Evolutionary conservation across 2,888 invertebrate genomes (phyloP).

Genomic region (Drosophila paramelanica): DNA sequence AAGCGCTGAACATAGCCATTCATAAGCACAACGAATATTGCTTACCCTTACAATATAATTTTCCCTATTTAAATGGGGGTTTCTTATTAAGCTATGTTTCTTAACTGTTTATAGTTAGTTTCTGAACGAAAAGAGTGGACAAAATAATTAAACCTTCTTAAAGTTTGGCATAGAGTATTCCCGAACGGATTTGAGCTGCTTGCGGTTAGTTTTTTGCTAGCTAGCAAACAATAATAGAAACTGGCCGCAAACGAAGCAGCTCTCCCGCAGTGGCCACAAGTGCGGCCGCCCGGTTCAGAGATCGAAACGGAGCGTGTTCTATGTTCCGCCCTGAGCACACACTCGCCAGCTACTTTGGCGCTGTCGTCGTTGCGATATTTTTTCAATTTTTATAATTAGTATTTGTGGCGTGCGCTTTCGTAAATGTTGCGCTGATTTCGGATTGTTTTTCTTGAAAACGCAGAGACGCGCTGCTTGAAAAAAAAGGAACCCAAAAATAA

Average conservation of each 20-base stretch:
- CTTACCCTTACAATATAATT: constrained; percentile 31
- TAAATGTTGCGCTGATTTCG: constrained; percentile 80
- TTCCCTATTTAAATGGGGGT: no score
- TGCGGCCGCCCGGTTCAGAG: constrained; percentile 52
- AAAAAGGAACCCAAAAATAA: neutral
- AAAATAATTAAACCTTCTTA: no score
- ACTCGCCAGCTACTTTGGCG: constrained; percentile 67
- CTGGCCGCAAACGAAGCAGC: constrained; percentile 54
- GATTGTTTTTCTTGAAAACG: constrained; percentile 54
- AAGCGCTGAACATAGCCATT: neutral
- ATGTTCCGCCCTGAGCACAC: constrained; percentile 57
- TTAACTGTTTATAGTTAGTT: no score
- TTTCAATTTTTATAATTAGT: constrained; percentile 80
- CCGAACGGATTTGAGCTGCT: constrained; percentile 18
- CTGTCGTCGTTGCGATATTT: constrained; percentile 72
- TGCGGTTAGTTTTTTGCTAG: constrained; percentile 52
- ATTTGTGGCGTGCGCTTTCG: constrained; percentile 82
- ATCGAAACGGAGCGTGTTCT: constrained; percentile 59
- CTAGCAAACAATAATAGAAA: constrained; percentile 76
- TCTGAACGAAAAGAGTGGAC: no score
- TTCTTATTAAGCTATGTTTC: no score
- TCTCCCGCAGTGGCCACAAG: constrained; percentile 66
- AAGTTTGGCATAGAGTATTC: constrained; percentile 35
- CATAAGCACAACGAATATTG: constrained; percentile 25
- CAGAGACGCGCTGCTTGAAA: constrained; percentile 26